Evolutionary conservation across 2,113 vertebrate genomes (phyloP).

Genomic region (Holacanthus passer): DNA sequence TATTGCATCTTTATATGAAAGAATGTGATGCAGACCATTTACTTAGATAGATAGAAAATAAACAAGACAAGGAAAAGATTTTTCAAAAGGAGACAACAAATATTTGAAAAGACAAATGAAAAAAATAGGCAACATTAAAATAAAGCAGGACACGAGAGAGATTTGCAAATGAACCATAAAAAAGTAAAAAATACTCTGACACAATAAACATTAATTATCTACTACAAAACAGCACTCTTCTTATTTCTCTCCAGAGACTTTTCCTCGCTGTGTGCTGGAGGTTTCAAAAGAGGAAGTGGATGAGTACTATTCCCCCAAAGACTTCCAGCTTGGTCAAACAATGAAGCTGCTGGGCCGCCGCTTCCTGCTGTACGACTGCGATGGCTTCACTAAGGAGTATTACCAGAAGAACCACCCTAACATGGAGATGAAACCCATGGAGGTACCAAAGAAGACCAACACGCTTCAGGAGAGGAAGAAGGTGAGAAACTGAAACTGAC

Average conservation of each 20-base stretch:
- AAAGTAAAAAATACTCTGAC: neutral
- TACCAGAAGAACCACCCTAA: constrained; percentile 88
- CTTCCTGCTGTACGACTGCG: constrained; percentile 93
- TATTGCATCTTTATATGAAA: too few species aligned
- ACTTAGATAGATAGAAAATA: neutral
- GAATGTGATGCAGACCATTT: neutral
- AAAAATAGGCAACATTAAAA: neutral
- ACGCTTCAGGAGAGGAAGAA: constrained; percentile 25
- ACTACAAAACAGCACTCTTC: neutral
- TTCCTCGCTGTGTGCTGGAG: constrained; percentile 92
- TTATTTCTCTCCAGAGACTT: constrained; percentile 82
- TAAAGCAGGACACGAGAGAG: neutral
- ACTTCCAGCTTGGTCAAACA: constrained; percentile 90
- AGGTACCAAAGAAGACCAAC: constrained; percentile 72
- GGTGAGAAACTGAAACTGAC: constrained; percentile 54
- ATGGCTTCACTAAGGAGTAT: constrained; percentile 90
- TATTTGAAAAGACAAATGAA: neutral
- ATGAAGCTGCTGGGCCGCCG: constrained; percentile 87
- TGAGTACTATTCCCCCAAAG: constrained; percentile 91
- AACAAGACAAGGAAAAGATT: neutral
- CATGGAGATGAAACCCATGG: constrained; percentile 81
- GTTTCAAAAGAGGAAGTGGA: constrained; percentile 90
- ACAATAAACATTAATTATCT: neutral
- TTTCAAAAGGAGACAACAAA: neutral
- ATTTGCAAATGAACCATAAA: neutral